Evolutionary conservation across 2,888 invertebrate species (phyloP), one percentile per base, ranked within the genome.

Genomic region (Plutella xylostella): DNA sequence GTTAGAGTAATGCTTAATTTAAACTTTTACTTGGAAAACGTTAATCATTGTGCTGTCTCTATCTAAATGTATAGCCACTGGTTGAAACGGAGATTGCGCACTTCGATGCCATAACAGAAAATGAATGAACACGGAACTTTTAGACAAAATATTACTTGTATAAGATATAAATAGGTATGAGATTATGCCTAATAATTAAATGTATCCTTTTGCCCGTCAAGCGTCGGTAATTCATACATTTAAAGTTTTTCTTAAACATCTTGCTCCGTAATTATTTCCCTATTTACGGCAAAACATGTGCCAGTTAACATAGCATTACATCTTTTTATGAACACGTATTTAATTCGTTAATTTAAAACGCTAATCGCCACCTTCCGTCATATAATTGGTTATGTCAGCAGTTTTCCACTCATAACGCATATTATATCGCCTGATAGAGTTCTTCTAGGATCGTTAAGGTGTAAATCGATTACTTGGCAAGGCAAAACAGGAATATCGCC

Each of bases 391-490:
- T 58, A 54, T 64, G 65, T 68, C 60, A 57, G 57, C 51, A 50
- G 45, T 51, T 55, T 53, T 55, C 47, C 28, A 9, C n/a, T n/a
- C 2, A 28, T 28, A 9, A 28, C 11, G 28, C 9, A n/a, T n/a
- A 28, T 28, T 28, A 28, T 28, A 28, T 28, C n/a, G n/a, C 7
- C 28, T n/a, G 9, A 28, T 3, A 28, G n/a, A n/a, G n/a, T 55
- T 57, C 66, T 65, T 66, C 63, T 66, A 66, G 68, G 63, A 54
- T 71, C 71, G 61, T 73, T 70, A 66, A 57, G 58, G 52, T 54
- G 55, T 54, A 64, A 72, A 72, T 71, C 63, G 65, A 72, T 72
- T 72, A 48, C 55, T 55, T 59, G 58, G 64, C 61, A 58, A 55
- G 56, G 55, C 51, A 50, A 55, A 57, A 60, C 60, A 55, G 56